Evolutionary conservation across 2,113 vertebrate genomes (phyloP), one percentile per base, ranked within the genome.

Genomic region (Hyperoodon ampullatus): DNA sequence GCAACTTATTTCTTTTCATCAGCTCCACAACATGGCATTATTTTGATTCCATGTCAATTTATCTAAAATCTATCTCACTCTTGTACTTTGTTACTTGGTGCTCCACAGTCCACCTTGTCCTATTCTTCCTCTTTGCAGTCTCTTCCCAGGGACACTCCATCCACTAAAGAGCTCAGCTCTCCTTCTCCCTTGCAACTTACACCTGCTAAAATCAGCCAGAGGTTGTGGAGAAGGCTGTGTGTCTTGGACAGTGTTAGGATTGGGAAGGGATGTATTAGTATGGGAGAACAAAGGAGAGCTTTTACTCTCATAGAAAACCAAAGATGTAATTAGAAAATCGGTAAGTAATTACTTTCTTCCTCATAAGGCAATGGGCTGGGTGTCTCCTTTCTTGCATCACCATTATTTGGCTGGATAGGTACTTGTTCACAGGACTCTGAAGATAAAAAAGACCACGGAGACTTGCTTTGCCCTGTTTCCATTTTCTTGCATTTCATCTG

Each of bases 401-500:
- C 44, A 1, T 42, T 24, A 6, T 50, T 28, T 74, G 2, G 47
- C 28, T 23, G n/a, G 61, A 3, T 8, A 39, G 42, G 2, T 19
- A 0, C 26, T 75, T 19, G 74, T 42, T 47, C 39, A 0, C 3
- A 15, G 66, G n/a, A 39, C 19, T 39, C 96, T 96, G 85, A 55
- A 65, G 78, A 84, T 14, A 26, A 65, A 74, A 58, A 72, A 44
- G 28, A 78, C 1, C 60, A 55, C 12, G 33, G 50, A 58, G 33
- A 2, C 28, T 33, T 8, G 26, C 23, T 88, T 65, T 44, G 53
- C 28, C 60, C 44, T 28, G 0, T 35, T 33, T 53, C 66, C 50
- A 10, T 58, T 65, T 30, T 33, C 13, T 44, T 26, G 4, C 0
- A 3, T 35, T 0, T 14, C n/a, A 28, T 3, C 16, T 2, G 2